Evolutionary conservation across 1,140 invertebrate species (phyloP), one percentile per base, ranked within the genome.

Genomic region (Drosophila bipectinata): DNA sequence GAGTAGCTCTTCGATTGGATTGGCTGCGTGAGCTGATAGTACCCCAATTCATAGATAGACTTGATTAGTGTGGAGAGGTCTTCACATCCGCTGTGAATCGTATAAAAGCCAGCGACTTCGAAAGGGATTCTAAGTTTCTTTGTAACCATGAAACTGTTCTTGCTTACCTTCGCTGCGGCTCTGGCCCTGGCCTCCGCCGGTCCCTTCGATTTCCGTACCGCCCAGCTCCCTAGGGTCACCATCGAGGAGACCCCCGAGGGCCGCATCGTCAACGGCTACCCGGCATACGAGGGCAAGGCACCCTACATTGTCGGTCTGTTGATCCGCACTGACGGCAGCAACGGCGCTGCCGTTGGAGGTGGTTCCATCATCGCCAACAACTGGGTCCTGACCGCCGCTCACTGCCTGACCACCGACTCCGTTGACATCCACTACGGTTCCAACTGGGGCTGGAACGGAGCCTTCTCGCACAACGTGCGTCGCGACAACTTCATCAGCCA

Each of bases 291-390:
- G 1, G 92, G 92, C 1, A 92, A 93, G 76, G 92, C 93, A 12
- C 93, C 93, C 0, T 93, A 93, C 55, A 92, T 93, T 63, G 93
- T 92, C 1, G 90, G 90, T 2, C 75, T 94, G 1, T 15, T 44
- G 0, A 77, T 82, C 9, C 7, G 39, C 3, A 77, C 32, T 9
- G 30, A 49, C 24, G 54, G 63, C 9, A 66, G 45, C 32, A 75
- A 60, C 4, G 12, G 9, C 14, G 61, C 48, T 10, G 37, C 75
- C 0, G 54, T 47, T 0, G 85, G 78, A 8, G 83, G 55, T 14
- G 79, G 82, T 2, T 58, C 58, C 5, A 64, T 85, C 0, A 85
- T 85, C 21, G 68, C 37, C 44, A 48, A 77, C n/a, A 85, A 39
- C 14, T 85, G 81, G 81, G 69, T 85, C 1, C 34, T 85, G 4